Conservation (phyloP, 1,140 invertebrate genomes). For the Theocolax elegans region DNA sequence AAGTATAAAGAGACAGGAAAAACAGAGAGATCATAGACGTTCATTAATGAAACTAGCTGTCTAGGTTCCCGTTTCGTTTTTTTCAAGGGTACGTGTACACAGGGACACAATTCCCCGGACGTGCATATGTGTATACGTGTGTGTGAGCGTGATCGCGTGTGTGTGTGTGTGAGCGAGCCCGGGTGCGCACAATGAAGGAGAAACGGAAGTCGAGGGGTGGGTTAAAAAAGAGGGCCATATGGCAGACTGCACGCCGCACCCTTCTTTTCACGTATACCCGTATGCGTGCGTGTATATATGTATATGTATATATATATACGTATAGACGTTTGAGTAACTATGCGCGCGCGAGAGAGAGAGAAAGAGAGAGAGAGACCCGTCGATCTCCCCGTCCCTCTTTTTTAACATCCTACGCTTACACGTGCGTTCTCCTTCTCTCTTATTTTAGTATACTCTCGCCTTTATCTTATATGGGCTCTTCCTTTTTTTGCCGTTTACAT, state of each 20-base stretch:
- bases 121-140: background rate
- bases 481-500: background rate
- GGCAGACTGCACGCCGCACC: conserved; percentile 14
- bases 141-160: background rate
- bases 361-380: background rate
- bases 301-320: background rate
- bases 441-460: no score
- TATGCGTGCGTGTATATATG: conserved; percentile 1
- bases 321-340: no score
- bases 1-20: no score
- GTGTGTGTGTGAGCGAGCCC: background rate
- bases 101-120: no score
- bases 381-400: conserved; percentile 13
- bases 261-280: conserved; percentile 1
- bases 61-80: no score
- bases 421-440: background rate
- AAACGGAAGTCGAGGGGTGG: conserved; percentile 35
- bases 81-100: no score
- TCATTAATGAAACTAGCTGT: no score
- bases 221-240: conserved; percentile 39
- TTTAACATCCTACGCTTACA: conserved; percentile 12
- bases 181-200: background rate
- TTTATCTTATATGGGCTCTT: no score
- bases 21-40: no score
- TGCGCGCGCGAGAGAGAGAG: background rate